Base-by-base conservation (phyloP, 92 coral and sea anemone genomes). In the Epizoanthus illoricatus region DNA sequence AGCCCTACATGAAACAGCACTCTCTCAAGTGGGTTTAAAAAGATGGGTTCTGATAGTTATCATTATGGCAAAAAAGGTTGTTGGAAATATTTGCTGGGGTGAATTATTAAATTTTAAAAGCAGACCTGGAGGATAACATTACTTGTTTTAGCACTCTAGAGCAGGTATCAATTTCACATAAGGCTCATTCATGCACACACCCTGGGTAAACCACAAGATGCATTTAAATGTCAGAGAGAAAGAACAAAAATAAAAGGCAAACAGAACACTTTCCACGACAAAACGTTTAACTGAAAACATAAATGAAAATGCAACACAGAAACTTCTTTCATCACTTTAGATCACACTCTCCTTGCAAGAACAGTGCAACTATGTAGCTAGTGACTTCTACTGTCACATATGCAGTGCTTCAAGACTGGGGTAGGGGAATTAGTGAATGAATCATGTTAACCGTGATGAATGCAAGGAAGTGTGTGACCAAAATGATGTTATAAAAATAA, bases 381-480 rank as follows among this genome's bases (percentile, higher is more conserved):
- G 56, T 11, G 56, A 52, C 56, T 52, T 45, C 12, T 45, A 21
- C 39, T 43, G 58, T 42, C 13, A 60, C 55, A 62, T 7, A 13
- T 52, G 16, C 56, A 52, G 56, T 52, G 56, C 56, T 52, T 52
- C 56, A 52, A 11, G 56, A 52, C 56, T 52, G 56, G 56, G 56
- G 56, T 52, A 9, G 15, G 56, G 55, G 56, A 52, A 52, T 52
- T 13, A 11, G 56, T 52, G 56, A 52, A 52, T 52, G 56, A 52
- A 52, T 52, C 12, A 13, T 52, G 56, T 52, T 42, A 78, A 21
- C 70, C 12, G 43, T 19, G 33, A 78, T 49, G n/a, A 23, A 11
- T 42, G 15, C 45, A 18, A 78, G 82, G 71, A 78, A 12, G 49
- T 52, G 82, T 78, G 82, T 78, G 82, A 78, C 58, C 82, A 78